Evolutionary conservation across 2,888 invertebrate species (phyloP), one percentile per base, ranked within the genome.

Genomic region (Caradrina clavipalpis): DNA sequence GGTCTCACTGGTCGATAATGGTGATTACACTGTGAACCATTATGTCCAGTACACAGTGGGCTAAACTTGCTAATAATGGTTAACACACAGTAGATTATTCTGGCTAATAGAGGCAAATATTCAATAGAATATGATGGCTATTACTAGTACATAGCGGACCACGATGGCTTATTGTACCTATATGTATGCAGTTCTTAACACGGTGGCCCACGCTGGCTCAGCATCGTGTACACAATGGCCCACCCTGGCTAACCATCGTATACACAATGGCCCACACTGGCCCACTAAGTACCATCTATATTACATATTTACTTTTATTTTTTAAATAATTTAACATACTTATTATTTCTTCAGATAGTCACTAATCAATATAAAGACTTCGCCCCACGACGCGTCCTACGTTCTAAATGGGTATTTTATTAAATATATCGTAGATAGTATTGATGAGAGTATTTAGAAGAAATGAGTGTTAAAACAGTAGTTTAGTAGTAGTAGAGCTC

Each of bases 381-480:
- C 22, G 67, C 67, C 7, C 72, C 72, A 19, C 72, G 67, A 10
- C 72, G 72, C 31, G 42, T 72, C 0, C 72, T 72, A 0, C 72
- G 74, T 0, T 50, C 49, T 0, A 0, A 50, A 26, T 72, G 72
- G 72, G 72, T 72, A 72, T 8, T 35, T 21, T 1, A 8, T 54
- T 58, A 0, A 39, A 15, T 54, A n/a, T 26, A 4, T 45, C 11
- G 53, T 73, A 54, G 57, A n/a, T n/a, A n/a, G n/a, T 3, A 53
- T 59, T 59, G 31, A 15, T 15, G 13, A 0, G 17, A n/a, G n/a
- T 57, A 45, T 45, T 45, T 22, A 7, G 6, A 13, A 2, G 19
- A 42, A 21, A n/a, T 35, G 35, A 21, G 19, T 15, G 39, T 15
- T 42, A 2, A 35, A 35, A 35, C 35, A 35, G 35, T 35, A 35